These are phyloP conservation scores for Gasterosteus nipponicus DNA, from an alignment of 2,113 vertebrate genomes.

Conservation along the genomic window DNA sequence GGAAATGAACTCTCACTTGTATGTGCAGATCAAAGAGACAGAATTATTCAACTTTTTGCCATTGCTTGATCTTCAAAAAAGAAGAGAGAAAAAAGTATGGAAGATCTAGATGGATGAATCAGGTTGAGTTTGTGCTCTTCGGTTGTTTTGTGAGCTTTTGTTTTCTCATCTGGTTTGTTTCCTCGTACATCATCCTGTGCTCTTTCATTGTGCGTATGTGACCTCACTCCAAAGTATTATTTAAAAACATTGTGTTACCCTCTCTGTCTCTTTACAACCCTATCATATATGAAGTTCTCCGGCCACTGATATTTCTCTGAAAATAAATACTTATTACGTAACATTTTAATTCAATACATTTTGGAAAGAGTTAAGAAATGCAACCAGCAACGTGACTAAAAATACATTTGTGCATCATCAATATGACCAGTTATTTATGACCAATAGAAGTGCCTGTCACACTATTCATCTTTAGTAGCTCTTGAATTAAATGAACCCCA, in stretches of 20 bases:
- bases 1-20: conserved; percentile 86
- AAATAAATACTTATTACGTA: neutral
- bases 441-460: neutral
- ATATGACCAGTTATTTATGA: neutral
- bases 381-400: neutral
- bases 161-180: conserved; percentile 52
- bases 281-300: conserved; percentile 3
- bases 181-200: conserved; percentile 21
- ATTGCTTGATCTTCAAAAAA: conserved; percentile 86
- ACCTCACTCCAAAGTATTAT: neutral
- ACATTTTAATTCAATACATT: neutral
- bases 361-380: neutral
- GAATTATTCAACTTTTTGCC: conserved; percentile 87
- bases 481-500: neutral
- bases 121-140: conserved; percentile 63
- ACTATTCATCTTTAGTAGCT: conserved; percentile 1
- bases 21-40: conserved; percentile 85
- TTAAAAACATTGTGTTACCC: neutral
- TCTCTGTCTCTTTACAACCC: neutral
- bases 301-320: neutral
- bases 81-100: conserved; percentile 71
- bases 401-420: neutral
- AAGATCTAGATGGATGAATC: conserved; percentile 75
- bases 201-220: conserved; percentile 9
- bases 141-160: conserved; percentile 53